A percentile compares a stretch with the other conserved stretches of the same genome.
These are phyloP conservation scores for Barnardius zonarius DNA, from an alignment of 2,113 vertebrate genomes.

Conservation along the genomic window DNA sequence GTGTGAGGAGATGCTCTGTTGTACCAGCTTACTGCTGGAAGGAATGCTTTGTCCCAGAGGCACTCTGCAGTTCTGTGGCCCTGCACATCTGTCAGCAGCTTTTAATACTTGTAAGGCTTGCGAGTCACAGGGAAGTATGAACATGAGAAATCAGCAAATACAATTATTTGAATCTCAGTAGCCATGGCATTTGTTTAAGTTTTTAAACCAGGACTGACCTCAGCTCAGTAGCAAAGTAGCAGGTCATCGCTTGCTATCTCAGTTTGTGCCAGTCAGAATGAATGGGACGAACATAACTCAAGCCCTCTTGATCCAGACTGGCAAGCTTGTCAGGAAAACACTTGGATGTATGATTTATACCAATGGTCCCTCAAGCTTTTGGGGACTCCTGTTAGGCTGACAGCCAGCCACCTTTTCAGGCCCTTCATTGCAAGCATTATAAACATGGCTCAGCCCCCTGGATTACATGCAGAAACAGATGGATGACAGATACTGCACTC, in stretches of 20 bases:
- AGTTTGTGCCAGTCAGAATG: background rate
- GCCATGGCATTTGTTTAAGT: rapidly evolving
- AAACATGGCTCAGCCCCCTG: background rate
- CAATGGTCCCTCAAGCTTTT: background rate
- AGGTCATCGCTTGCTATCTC: background rate
- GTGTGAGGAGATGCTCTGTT: background rate
- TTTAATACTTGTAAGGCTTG: rapidly evolving
- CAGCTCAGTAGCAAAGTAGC: background rate
- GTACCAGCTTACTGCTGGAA: background rate
- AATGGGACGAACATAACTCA: background rate
- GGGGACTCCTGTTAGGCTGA: background rate
- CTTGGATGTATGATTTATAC: background rate
- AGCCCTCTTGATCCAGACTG: background rate
- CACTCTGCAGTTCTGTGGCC: background rate
- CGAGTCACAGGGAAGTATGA: background rate
- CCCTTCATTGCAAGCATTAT: background rate
- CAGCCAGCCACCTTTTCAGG: background rate
- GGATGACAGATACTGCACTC: background rate
- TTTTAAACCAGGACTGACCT: background rate
- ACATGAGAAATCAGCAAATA: background rate
- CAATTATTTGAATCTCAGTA: background rate
- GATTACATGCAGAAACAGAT: background rate
- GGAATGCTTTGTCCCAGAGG: background rate
- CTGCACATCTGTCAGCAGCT: background rate
- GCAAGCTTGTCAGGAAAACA: background rate